These are phyloP conservation scores for Alligator sinensis DNA, from an alignment of 2,113 vertebrate genomes.

Conservation along the genomic window DNA sequence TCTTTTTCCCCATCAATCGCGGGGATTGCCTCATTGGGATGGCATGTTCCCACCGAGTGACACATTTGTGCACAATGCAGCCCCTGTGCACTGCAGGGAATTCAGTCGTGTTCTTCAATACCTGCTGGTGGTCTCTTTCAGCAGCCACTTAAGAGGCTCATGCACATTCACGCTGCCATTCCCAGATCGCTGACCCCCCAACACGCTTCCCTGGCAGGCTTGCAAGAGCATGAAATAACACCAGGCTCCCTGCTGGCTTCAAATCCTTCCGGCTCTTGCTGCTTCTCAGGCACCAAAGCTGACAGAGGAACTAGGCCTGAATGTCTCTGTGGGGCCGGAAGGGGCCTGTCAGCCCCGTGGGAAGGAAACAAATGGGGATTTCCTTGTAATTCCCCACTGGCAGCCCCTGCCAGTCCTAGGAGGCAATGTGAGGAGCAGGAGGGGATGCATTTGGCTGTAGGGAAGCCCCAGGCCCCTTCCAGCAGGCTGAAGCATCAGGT, in stretches of 20 bases:
- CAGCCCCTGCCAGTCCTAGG: not conserved
- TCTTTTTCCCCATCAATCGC: not conserved
- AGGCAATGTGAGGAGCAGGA: not conserved
- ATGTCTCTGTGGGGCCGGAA: not conserved
- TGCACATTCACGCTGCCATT: slow-evolving; percentile 41
- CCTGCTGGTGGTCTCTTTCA: slow-evolving; percentile 71
- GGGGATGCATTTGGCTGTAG: fast-evolving
- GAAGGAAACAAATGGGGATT: not conserved
- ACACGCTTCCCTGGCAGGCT: not conserved
- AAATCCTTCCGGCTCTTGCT: slow-evolving; percentile 61
- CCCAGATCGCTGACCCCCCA: slow-evolving; percentile 31
- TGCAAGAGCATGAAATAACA: slow-evolving; percentile 1
- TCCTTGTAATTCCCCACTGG: not conserved
- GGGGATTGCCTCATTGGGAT: slow-evolving; percentile 67
- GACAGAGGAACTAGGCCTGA: not conserved
- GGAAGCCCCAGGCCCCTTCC: not conserved
- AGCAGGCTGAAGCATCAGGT: fast-evolving
- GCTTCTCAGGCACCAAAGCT: not conserved
- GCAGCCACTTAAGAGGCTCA: slow-evolving; percentile 13
- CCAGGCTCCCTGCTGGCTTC: slow-evolving; percentile 45
- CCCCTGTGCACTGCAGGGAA: slow-evolving; percentile 61
- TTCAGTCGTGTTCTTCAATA: slow-evolving; percentile 37
- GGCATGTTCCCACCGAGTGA: slow-evolving; percentile 69
- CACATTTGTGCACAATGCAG: slow-evolving; percentile 58
- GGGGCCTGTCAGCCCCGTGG: not conserved